These are phyloP conservation scores for Siniperca obscura DNA, from an alignment of 2,797 vertebrate genomes.

Conservation along the genomic window DNA sequence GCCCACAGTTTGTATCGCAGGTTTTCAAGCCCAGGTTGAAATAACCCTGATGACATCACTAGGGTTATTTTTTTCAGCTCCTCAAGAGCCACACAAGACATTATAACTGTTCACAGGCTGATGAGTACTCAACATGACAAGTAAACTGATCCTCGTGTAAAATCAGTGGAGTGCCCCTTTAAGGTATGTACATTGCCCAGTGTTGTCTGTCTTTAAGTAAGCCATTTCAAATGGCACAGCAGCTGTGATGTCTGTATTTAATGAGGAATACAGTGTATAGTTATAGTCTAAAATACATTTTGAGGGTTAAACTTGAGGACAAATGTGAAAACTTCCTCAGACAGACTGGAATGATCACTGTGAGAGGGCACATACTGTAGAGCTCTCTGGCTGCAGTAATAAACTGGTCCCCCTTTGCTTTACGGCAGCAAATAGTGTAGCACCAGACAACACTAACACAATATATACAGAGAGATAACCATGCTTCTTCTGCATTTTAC, in stretches of 20 bases:
- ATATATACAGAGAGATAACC: slow-evolving; percentile 51
- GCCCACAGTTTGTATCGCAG: background rate
- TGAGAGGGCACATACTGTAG: slow-evolving; percentile 12
- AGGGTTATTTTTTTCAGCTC: background rate
- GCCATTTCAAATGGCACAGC: background rate
- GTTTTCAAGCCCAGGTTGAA: background rate
- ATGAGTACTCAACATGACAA: background rate
- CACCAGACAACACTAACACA: slow-evolving; percentile 49
- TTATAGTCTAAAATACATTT: slow-evolving; percentile 2
- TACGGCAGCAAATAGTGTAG: slow-evolving; percentile 36
- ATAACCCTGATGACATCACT: slow-evolving; percentile 6
- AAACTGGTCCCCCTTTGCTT: slow-evolving; percentile 30
- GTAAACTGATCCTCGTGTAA: slow-evolving; percentile 2
- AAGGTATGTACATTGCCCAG: slow-evolving; percentile 47
- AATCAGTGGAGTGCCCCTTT: slow-evolving; percentile 3
- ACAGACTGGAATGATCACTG: slow-evolving; percentile 54
- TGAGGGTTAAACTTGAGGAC: slow-evolving; percentile 5
- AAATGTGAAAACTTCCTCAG: slow-evolving; percentile 10
- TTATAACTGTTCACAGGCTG: background rate
- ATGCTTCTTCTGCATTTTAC: slow-evolving; percentile 10
- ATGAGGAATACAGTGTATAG: slow-evolving; percentile 13
- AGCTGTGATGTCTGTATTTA: slow-evolving; percentile 7
- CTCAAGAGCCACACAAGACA: background rate
- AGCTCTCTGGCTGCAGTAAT: background rate
- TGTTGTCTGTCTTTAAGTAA: background rate